Evolutionary conservation across 2,113 vertebrate species (phyloP), one percentile per base, ranked within the genome.

Genomic region (Chauna torquata): DNA sequence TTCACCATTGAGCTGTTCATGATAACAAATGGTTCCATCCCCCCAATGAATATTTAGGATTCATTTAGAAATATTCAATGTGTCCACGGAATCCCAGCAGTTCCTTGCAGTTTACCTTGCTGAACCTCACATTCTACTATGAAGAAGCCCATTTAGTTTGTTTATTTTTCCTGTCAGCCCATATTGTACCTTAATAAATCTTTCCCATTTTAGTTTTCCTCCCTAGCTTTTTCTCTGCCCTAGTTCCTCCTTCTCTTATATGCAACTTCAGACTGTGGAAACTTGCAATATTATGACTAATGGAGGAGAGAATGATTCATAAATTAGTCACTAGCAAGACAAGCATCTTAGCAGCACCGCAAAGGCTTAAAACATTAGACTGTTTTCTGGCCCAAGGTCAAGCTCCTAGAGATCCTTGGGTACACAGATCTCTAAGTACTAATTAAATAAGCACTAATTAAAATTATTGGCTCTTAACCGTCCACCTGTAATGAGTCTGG

Each of bases 241-340:
- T 65, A 19, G 34, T 44, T 96, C 59, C 55, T 88, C 59, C 45
- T 75, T 50, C 3, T 65, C 58, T 92, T 62, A 58, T 42, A 16
- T 85, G 57, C 36, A 82, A 16, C 40, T 93, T 82, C 49, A 72
- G 40, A 12, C 52, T 59, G 27, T 82, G 93, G 78, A 91, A 94
- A 94, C 49, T 94, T 82, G 74, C 25, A 91, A 27, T 65, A 23
- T 24, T 32, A 2, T 91, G 90, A 96, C 81, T 96, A 92, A 96
- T 58, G 40, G 22, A 1, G 74, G 93, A 91, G 65, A 90, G 70
- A 96, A 66, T 90, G 86, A 93, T 36, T 96, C 87, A 91, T 79
- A 77, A 94, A 91, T 92, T 90, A 95, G 61, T 96, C 91, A 88
- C 64, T 58, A 95, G 86, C 44, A 84, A 95, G 88, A 90, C 65